Evolutionary conservation across 2,888 invertebrate genomes (phyloP).

Genomic region (Caenorhabditis sp.): DNA sequence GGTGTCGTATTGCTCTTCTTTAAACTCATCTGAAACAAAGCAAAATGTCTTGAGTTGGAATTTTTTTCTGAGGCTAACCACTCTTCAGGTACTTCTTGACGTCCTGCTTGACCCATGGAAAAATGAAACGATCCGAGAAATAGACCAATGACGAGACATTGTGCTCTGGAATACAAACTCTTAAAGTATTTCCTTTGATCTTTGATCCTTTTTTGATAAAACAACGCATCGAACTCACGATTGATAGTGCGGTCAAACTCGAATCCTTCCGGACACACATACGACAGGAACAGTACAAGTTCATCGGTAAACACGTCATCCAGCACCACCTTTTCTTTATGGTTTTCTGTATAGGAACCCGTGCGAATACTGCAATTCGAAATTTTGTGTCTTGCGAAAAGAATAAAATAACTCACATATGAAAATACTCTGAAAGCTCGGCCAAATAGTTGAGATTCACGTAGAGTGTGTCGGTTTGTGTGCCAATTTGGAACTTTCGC

Average conservation of each 20-base stretch:
- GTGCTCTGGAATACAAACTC: slow-evolving; percentile 28
- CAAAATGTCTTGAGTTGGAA: neutral
- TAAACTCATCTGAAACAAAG: slow-evolving; percentile 47
- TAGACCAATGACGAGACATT: slow-evolving; percentile 41
- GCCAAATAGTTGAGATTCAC: slow-evolving; percentile 55
- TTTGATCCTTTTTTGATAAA: slow-evolving; percentile 5
- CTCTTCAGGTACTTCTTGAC: slow-evolving; percentile 53
- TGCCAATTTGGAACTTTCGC: slow-evolving; percentile 54
- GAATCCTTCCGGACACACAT: slow-evolving; percentile 51
- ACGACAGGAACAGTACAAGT: slow-evolving; percentile 46
- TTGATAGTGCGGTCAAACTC: slow-evolving; percentile 55
- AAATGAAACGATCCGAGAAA: slow-evolving; percentile 61
- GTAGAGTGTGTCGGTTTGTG: slow-evolving; percentile 44
- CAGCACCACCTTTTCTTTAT: slow-evolving; percentile 21
- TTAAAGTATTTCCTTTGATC: neutral
- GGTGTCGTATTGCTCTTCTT: slow-evolving; percentile 36
- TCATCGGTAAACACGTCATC: slow-evolving; percentile 49
- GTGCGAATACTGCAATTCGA: slow-evolving; percentile 47
- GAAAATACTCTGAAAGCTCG: slow-evolving; percentile 61
- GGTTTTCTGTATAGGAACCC: slow-evolving; percentile 43
- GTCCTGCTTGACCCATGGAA: slow-evolving; percentile 49
- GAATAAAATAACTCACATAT: slow-evolving; percentile 33
- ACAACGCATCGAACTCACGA: slow-evolving; percentile 32
- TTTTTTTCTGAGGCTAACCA: no score
- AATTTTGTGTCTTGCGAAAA: neutral